A percentile compares a stretch with the other conserved stretches of the same genome.
These are phyloP conservation scores for Toxonevra muliebris DNA, from an alignment of 2,888 invertebrate species.

Conservation along the genomic window DNA sequence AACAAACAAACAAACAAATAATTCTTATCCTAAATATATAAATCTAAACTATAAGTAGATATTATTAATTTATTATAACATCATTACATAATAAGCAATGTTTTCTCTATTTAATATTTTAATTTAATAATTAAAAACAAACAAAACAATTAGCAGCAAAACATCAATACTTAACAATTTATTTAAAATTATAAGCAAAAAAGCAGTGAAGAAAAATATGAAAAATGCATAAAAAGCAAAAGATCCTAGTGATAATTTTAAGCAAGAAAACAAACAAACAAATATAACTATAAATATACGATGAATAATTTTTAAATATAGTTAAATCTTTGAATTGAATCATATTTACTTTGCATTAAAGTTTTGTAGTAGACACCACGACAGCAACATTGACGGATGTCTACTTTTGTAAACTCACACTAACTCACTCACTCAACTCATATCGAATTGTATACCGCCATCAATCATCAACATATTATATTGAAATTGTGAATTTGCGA, in stretches of 20 bases:
- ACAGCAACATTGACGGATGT: too few relatives aligned
- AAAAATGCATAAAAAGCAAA: neutral
- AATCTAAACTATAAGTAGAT: neutral
- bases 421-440: too few relatives aligned
- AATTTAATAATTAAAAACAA: neutral
- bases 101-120: too few relatives aligned
- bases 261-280: neutral
- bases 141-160: neutral
- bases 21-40: neutral
- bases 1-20: too few relatives aligned
- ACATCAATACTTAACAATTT: neutral
- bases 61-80: constrained; percentile 3
- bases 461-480: too few relatives aligned
- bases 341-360: too few relatives aligned
- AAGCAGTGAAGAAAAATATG: neutral
- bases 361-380: too few relatives aligned
- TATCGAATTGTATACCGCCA: too few relatives aligned
- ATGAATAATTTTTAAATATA: neutral
- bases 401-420: too few relatives aligned
- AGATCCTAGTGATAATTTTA: constrained; percentile 12
- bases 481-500: too few relatives aligned
- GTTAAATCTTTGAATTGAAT: too few relatives aligned
- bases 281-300: neutral
- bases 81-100: neutral
- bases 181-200: neutral